Percentiles rank a stretch among this genome's conserved stretches.
Conservation (phyloP, 2,113 vertebrate species). For the Gallinago undulata region DNA sequence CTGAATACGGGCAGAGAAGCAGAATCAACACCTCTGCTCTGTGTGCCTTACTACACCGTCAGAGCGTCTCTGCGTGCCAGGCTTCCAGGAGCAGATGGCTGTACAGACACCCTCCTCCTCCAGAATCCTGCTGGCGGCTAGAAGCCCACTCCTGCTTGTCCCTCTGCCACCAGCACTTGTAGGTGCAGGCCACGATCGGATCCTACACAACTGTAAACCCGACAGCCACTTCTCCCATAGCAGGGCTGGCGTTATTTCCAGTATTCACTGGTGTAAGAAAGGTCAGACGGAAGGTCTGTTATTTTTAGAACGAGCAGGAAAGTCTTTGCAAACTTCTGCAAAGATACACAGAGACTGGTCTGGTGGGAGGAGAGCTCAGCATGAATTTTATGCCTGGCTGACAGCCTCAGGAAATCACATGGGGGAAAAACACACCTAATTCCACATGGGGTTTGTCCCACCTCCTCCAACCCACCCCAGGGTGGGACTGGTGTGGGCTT, state of each 20-base stretch:
- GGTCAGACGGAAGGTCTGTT: neutral
- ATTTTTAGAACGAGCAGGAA: neutral
- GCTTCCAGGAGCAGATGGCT: slow-evolving; percentile 38
- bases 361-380: slow-evolving; percentile 25
- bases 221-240: neutral
- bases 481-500: neutral
- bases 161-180: neutral
- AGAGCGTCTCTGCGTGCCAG: neutral
- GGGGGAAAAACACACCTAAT: neutral
- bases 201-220: neutral
- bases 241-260: neutral
- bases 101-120: slow-evolving; percentile 40
- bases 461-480: neutral
- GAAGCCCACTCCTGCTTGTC: neutral
- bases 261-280: neutral
- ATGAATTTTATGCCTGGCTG: neutral
- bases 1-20: slow-evolving; percentile 33
- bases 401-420: neutral
- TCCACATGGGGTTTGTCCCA: neutral
- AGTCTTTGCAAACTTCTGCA: neutral
- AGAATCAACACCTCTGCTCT: neutral
- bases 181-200: neutral
- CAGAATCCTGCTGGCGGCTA: neutral
- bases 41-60: neutral
- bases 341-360: neutral